phyloP scores from a whole-genome alignment of 2,888 invertebrate species.

The Meghimatium bilineatum region DNA sequence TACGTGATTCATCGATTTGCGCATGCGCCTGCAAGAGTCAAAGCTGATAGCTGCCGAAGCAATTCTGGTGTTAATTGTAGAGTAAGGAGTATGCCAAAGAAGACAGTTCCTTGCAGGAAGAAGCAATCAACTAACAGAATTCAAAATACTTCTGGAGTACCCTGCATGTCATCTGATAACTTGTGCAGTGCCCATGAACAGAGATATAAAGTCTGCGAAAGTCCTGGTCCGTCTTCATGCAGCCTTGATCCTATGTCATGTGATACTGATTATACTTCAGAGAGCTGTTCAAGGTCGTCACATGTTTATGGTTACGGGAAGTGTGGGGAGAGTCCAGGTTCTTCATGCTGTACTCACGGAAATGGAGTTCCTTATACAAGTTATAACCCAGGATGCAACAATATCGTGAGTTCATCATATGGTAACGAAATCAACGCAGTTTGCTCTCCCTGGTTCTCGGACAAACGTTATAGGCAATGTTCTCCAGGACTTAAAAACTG shows the following conservation, averaged over 20 bases:
- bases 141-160: too few species aligned
- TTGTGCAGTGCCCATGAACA: background rate
- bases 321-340: background rate
- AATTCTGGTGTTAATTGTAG: background rate
- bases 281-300: background rate
- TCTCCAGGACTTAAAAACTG: background rate
- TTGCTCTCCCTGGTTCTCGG: background rate
- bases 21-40: background rate
- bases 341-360: too few species aligned
- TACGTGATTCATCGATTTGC: conserved; percentile 9
- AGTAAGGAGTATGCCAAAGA: background rate
- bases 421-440: background rate
- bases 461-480: background rate
- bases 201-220: background rate
- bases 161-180: background rate
- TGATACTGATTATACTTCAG: background rate
- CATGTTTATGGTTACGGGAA: background rate
- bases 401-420: background rate
- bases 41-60: background rate
- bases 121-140: background rate
- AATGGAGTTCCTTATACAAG: too few species aligned
- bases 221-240: background rate
- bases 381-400: background rate
- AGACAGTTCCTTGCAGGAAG: background rate
- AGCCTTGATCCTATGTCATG: background rate